phyloP scores from a whole-genome alignment of 2,888 invertebrate species.

The Smittia sp. region DNA sequence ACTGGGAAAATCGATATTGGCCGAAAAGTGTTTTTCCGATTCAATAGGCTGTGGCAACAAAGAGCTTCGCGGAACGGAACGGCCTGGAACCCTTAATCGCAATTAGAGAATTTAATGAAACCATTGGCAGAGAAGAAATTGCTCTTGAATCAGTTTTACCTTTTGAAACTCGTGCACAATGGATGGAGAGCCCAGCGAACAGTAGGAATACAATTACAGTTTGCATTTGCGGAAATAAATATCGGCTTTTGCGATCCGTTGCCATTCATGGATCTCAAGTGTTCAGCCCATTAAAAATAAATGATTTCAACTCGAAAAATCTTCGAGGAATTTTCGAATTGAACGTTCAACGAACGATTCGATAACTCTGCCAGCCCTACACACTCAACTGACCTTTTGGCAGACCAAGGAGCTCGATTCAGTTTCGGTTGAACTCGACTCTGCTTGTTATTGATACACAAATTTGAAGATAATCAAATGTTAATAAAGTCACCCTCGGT shows the following conservation, averaged over 20 bases:
- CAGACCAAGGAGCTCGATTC: neutral
- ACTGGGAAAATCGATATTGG: conserved; percentile 21
- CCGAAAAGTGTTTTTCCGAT: neutral
- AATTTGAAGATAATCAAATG: conserved; percentile 33
- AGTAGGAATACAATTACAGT: conserved; percentile 41
- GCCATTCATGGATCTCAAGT: conserved; percentile 14
- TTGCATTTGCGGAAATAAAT: neutral
- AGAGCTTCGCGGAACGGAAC: too few relatives aligned
- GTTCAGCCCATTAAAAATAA: conserved; percentile 18
- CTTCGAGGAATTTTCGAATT: too few relatives aligned
- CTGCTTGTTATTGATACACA: conserved; percentile 35
- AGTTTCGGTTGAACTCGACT: too few relatives aligned
- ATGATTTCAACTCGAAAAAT: neutral
- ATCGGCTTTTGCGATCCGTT: neutral
- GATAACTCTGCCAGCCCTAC: neutral
- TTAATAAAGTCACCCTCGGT: conserved; percentile 37
- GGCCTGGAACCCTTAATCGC: neutral
- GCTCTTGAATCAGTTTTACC: neutral
- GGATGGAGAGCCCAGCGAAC: neutral
- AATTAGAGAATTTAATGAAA: neutral
- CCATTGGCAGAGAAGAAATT: neutral
- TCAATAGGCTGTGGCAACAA: too few relatives aligned
- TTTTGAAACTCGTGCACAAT: neutral
- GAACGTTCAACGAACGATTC: neutral
- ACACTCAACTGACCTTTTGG: neutral